Evolutionary conservation across 2,113 vertebrate genomes (phyloP), one percentile per base, ranked within the genome.

Genomic region (Oplegnathus fasciatus): DNA sequence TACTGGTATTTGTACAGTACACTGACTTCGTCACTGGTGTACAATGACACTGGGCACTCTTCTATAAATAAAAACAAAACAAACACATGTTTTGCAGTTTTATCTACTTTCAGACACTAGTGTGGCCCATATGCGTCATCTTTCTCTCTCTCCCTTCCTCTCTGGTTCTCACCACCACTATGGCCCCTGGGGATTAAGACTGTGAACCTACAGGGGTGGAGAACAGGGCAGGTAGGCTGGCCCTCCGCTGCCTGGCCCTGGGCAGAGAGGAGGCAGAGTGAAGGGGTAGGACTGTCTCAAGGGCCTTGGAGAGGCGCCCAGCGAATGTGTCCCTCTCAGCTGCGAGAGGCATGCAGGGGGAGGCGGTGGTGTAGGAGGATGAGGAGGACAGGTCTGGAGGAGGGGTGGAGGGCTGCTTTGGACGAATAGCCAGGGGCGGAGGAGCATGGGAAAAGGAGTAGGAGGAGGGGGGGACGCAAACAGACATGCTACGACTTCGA

Each of bases 401-500:
- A 96, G 96, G 96, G 94, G 97, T 97, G 95, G 96, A 96, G 90
- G 96, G 95, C 95, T 94, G 95, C 93, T 93, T 94, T 77, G 91
- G 93, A 91, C 83, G 91, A 69, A 93, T 86, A 89, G 95, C 95
- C 91, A 93, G 78, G 80, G 87, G 67, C 0, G 74, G 22, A 95
- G 89, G 95, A 92, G 95, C 88, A 88, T 94, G 93, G 93, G 96
- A 94, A 93, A 96, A 96, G 95, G 97, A 96, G 87, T 94, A 94
- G 91, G 96, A 96, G 94, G 97, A 96, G 94, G 96, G 96, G 92
- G 98, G 97, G 71, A 98, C 95, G 95, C 97, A 99, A 95, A 99
- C 94, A 78, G 97, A 99, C 98, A 99, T 99, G 98, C 98, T 99
- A 99, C 97, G 96, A 96, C 96, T 96, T 96, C 96, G 97, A 92